Conservation (phyloP, 2,113 vertebrate genomes). For the Corythornis vintsioides region DNA sequence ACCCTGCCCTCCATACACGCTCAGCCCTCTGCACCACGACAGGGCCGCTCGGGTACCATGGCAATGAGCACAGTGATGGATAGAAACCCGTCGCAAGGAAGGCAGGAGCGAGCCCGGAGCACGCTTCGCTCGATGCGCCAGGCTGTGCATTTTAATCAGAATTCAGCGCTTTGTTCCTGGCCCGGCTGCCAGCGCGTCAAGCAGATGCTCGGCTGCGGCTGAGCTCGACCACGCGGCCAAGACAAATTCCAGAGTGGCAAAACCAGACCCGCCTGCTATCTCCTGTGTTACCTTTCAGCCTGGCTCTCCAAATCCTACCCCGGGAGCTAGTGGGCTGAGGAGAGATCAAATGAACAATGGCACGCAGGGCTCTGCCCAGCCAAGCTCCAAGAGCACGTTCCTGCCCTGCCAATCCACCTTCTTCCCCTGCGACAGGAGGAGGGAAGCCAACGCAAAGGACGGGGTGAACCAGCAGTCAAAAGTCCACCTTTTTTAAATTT, state of each 20-base stretch:
- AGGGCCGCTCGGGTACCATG: not conserved
- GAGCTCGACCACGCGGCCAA: not conserved
- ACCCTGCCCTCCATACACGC: not conserved
- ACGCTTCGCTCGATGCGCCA: not conserved
- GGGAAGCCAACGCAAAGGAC: not conserved
- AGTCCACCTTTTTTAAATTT: not conserved
- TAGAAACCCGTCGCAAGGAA: not conserved
- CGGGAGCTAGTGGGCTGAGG: fast-evolving
- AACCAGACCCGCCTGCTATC: not conserved
- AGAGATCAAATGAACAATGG: not conserved
- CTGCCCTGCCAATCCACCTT: not conserved
- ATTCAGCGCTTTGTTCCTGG: slow-evolving; percentile 45
- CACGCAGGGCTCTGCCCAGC: not conserved
- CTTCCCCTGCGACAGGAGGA: not conserved
- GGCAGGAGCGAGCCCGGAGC: not conserved
- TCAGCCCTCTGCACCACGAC: not conserved
- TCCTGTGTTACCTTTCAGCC: not conserved
- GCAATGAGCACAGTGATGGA: not conserved
- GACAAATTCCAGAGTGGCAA: not conserved
- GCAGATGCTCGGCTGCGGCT: not conserved
- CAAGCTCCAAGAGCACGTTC: not conserved
- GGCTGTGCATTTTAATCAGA: slow-evolving; percentile 29
- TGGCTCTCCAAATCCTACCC: not conserved
- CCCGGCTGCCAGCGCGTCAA: not conserved
- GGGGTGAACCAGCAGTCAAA: not conserved